Evolutionary conservation across 2,113 vertebrate genomes (phyloP).

Genomic region (Lagopus leucura): DNA sequence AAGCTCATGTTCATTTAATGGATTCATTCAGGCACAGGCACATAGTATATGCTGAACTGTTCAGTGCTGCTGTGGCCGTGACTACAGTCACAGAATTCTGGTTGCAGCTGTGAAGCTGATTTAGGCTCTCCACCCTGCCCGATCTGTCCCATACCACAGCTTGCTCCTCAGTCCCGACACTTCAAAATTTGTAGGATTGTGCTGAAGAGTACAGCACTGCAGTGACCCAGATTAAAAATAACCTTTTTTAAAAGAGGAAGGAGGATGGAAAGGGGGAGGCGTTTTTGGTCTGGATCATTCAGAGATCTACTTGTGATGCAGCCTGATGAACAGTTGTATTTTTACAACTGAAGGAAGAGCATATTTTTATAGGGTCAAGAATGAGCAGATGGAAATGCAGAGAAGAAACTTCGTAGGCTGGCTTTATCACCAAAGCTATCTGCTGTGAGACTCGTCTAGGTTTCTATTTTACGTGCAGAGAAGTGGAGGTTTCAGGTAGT

Average conservation of each 20-base stretch:
- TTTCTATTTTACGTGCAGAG: not conserved
- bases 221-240: not conserved
- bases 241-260: not conserved
- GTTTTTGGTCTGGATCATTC: not conserved
- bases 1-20: not conserved
- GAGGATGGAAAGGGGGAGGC: not conserved
- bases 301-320: not conserved
- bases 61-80: rapidly evolving
- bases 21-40: not conserved
- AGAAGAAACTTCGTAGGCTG: not conserved
- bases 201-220: not conserved
- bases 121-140: not conserved
- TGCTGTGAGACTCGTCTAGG: not conserved
- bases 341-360: not conserved
- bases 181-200: not conserved
- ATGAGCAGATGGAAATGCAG: not conserved
- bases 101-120: not conserved
- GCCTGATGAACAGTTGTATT: not conserved
- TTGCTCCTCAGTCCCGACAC: not conserved
- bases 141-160: not conserved
- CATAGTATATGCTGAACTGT: not conserved
- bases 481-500: not conserved
- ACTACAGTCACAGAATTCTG: not conserved
- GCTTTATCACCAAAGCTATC: not conserved
- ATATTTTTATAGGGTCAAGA: not conserved